Percentiles rank a stretch among this genome's conserved stretches.
Evolutionary conservation across 2,113 vertebrate species (phyloP).

Genomic region (Myiopsitta monachus): DNA sequence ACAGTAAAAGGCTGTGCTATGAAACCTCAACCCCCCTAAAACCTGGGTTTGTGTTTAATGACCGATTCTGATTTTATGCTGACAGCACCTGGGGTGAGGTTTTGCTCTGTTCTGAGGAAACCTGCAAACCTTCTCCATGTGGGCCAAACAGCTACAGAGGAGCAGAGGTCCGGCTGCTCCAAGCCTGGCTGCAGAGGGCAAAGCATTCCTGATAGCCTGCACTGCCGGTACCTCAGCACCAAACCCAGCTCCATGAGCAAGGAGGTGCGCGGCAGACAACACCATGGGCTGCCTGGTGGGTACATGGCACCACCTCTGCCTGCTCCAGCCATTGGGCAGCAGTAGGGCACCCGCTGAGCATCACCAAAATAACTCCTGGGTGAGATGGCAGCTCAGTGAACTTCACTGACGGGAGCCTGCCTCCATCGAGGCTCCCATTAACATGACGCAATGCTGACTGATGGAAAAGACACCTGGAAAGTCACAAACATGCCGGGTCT

Average conservation of each 20-base stretch:
- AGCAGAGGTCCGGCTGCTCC: neutral
- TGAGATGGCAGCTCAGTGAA: accelerated
- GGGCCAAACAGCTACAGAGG: neutral
- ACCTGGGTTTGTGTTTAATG: neutral
- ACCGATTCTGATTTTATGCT: neutral
- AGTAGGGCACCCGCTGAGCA: accelerated
- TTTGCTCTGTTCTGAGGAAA: neutral
- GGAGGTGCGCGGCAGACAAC: too few species aligned
- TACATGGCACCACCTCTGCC: neutral
- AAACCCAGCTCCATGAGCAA: neutral
- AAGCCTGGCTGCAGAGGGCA: neutral
- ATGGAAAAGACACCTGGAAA: neutral
- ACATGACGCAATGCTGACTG: accelerated
- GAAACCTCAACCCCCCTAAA: neutral
- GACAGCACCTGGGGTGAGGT: neutral
- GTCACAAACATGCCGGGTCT: neutral
- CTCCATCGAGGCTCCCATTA: neutral
- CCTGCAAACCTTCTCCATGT: neutral
- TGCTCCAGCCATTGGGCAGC: neutral
- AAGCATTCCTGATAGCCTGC: neutral
- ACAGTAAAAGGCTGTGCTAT: neutral
- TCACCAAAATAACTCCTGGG: neutral
- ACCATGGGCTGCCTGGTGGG: accelerated
- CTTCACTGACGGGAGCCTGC: neutral
- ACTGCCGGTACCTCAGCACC: too few species aligned